Base-by-base conservation (phyloP, 2,888 invertebrate genomes). In the Smittia aterrima region DNA sequence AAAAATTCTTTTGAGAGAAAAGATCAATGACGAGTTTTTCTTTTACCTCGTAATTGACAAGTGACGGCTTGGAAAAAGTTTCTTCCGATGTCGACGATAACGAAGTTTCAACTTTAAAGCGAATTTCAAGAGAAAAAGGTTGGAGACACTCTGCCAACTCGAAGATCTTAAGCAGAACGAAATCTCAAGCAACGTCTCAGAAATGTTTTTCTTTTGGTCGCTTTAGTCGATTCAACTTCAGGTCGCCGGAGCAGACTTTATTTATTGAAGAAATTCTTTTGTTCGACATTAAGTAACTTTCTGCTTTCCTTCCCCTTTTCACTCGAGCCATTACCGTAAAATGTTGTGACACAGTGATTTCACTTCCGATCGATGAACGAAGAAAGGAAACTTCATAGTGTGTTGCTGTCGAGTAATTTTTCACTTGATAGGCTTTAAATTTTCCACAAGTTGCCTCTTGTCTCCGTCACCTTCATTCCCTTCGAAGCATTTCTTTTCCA, bases 371-470 rank as follows among this genome's bases (percentile, higher is more conserved):
- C 62, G 20, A 9, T 58, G 22, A 20, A 20, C 1, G 18, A 58
- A 22, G 58, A 22, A 58, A 9, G 22, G 2, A 58, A 20, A 7
- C 16, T 47, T 47, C 18, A 58, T 64, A 64, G 64, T 27, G 20
- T 3, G 11, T 7, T 24, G 41, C 13, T 54, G 47, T 70, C 54
- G 41, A 24, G 54, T 47, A 72, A 72, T 72, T 72, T 72, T 54
- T 72, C 72, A 72, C 72, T 32, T 72, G 58, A 72, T 72, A 58
- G 58, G 72, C 72, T 72, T 72, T 72, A 62, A 72, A 72, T 72
- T 72, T 72, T 62, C 72, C 72, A 62, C 72, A 72, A 47, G 58
- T 58, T 58, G 47, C 47, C 16, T 47, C 53, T 58, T 64, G 6
- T 7, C n/a, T 13, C 27, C 25, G 25, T n/a, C 64, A 64, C 64